Evolutionary conservation across 2,888 invertebrate genomes (phyloP).

Genomic region (Eilema caniola): DNA sequence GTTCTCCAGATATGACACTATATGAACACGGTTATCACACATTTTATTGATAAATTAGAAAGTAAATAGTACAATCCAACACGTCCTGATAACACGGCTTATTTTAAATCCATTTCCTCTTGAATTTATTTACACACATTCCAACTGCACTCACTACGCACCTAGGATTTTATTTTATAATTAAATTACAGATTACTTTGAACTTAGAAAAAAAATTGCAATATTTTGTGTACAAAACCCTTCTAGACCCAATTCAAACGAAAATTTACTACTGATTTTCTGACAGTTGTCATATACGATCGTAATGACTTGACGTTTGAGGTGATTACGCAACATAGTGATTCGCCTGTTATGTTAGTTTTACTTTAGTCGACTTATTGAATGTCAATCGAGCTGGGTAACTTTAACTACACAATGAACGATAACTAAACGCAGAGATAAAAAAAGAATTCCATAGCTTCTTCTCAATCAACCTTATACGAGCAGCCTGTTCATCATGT

Average conservation of each 20-base stretch:
- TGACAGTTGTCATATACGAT: conserved; percentile 11
- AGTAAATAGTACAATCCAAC: conserved; percentile 55
- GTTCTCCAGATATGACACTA: conserved; percentile 47
- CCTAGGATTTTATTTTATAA: not conserved
- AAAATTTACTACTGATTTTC: conserved; percentile 13
- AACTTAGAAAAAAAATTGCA: not conserved
- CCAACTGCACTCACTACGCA: not conserved
- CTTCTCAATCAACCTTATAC: too few relatives aligned
- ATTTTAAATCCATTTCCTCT: conserved; percentile 6
- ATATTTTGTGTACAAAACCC: conserved; percentile 13
- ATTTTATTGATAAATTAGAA: conserved; percentile 63
- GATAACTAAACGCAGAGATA: not conserved
- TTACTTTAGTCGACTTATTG: conserved; percentile 2
- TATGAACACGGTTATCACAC: conserved; percentile 55
- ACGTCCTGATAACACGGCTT: not conserved
- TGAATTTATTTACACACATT: conserved; percentile 7
- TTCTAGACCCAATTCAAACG: conserved; percentile 5
- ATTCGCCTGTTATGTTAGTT: not conserved
- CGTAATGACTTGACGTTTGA: not conserved
- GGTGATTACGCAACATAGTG: conserved; percentile 2
- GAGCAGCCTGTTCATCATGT: too few relatives aligned
- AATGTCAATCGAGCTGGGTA: not conserved
- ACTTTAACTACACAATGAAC: not conserved
- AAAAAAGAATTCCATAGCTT: not conserved
- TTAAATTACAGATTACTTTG: not conserved